phyloP scores from a whole-genome alignment of 2,797 vertebrate genomes.

The Danio tinwini region DNA sequence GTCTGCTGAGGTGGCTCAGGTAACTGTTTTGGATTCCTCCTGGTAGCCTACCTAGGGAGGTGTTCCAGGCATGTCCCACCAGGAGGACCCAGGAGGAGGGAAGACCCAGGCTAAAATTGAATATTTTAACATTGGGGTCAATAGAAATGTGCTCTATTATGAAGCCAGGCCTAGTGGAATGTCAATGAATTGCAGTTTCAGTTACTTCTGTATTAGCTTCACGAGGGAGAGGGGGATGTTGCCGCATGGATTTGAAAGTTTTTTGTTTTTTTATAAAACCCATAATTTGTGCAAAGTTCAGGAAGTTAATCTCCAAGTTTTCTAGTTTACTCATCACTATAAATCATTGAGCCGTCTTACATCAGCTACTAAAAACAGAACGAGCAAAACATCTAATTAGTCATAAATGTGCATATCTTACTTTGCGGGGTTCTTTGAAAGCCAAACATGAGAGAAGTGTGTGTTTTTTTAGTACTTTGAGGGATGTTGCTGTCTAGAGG shows the following conservation, averaged over 20 bases:
- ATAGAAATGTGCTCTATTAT: too few species aligned
- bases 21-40: too few species aligned
- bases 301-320: not conserved
- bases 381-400: slow-evolving; percentile 19
- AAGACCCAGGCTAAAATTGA: too few species aligned
- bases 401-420: not conserved
- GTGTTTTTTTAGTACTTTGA: not conserved
- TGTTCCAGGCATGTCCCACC: too few species aligned
- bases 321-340: not conserved
- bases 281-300: not conserved
- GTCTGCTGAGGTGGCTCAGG: too few species aligned
- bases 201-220: too few species aligned
- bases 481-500: not conserved
- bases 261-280: not conserved
- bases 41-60: too few species aligned
- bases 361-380: not conserved
- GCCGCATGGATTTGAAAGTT: not conserved
- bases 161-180: too few species aligned
- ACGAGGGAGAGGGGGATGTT: too few species aligned
- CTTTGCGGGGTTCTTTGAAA: slow-evolving; percentile 6
- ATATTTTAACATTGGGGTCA: too few species aligned
- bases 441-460: not conserved
- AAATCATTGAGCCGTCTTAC: not conserved
- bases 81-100: too few species aligned
- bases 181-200: too few species aligned